Conservation (phyloP, 2,888 invertebrate species). For the Eugnorisma glareosa region DNA sequence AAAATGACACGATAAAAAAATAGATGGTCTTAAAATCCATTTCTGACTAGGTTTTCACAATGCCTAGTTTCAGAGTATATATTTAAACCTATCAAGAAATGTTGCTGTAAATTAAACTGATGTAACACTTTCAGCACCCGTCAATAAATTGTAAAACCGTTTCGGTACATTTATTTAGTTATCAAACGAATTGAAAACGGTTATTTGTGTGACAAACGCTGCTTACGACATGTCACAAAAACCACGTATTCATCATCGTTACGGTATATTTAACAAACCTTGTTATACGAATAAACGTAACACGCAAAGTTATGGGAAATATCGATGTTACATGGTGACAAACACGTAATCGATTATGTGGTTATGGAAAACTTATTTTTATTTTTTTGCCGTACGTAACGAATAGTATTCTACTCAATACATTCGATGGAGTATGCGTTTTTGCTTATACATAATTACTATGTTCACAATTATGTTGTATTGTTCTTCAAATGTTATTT, state of each 20-base stretch:
- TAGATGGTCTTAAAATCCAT: background rate
- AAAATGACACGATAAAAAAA: conserved; percentile 1
- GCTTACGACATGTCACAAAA: conserved; percentile 56
- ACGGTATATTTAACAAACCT: conserved; percentile 66
- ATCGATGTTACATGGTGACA: conserved; percentile 50
- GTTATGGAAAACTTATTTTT: conserved; percentile 50
- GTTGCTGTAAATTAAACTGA: conserved; percentile 19
- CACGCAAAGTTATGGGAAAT: conserved; percentile 64
- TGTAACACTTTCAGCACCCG: conserved; percentile 32
- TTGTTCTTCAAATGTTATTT: conserved; percentile 50
- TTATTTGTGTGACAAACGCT: conserved; percentile 34
- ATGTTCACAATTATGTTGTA: conserved; percentile 15
- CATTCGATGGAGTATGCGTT: conserved; percentile 15
- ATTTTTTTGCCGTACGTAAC: conserved; percentile 27
- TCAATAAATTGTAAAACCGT: conserved; percentile 36
- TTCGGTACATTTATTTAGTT: conserved; percentile 48
- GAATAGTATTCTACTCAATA: conserved; percentile 29
- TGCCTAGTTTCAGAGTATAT: background rate
- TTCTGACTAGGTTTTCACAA: conserved; percentile 18
- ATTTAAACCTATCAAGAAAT: conserved; percentile 5
- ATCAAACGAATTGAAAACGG: conserved; percentile 33
- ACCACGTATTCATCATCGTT: conserved; percentile 56
- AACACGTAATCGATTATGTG: conserved; percentile 61
- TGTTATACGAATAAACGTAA: conserved; percentile 54
- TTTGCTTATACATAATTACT: conserved; percentile 31